Percentiles rank a stretch among this genome's conserved stretches.
Conservation (phyloP, 1,140 invertebrate genomes). For the Adoxophyes honmai region DNA sequence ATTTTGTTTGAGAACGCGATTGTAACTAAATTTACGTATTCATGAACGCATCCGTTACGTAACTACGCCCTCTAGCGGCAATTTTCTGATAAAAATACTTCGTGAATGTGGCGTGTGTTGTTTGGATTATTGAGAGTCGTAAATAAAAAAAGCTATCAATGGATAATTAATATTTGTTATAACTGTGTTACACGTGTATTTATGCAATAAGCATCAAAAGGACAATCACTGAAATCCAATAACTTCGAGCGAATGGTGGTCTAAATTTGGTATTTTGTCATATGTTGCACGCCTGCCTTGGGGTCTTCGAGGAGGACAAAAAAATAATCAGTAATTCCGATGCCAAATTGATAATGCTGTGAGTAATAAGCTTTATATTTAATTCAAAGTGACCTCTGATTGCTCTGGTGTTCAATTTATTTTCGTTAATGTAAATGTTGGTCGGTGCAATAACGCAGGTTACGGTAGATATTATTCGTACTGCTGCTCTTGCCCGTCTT, state of each 20-base stretch:
- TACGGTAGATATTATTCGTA: constrained; percentile 2
- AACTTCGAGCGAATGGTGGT: constrained; percentile 44
- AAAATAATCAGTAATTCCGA: constrained; percentile 74
- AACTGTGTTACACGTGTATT: constrained; percentile 54
- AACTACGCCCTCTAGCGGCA: constrained; percentile 55
- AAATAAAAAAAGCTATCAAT: constrained; percentile 73
- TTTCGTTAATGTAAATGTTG: neutral
- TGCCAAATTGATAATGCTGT: constrained; percentile 75
- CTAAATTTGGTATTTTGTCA: constrained; percentile 68
- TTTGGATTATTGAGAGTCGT: constrained; percentile 74
- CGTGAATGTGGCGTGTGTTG: constrained; percentile 78
- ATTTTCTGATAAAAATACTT: constrained; percentile 67
- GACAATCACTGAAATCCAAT: constrained; percentile 38
- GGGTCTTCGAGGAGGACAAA: constrained; percentile 73
- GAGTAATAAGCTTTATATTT: constrained; percentile 52
- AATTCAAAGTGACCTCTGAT: constrained; percentile 15
- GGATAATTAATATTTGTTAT: constrained; percentile 48
- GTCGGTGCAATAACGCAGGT: constrained; percentile 3
- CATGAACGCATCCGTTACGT: constrained; percentile 4
- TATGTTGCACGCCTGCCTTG: constrained; percentile 76
- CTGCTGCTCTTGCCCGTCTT: neutral
- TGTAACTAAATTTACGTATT: neutral
- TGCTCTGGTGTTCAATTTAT: neutral
- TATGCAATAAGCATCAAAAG: constrained; percentile 42
- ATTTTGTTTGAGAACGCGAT: too few species aligned